Percentiles rank a stretch among this genome's conserved stretches.
phyloP scores from a whole-genome alignment of 2,888 invertebrate species.

The Patella ulyssiponensis region DNA sequence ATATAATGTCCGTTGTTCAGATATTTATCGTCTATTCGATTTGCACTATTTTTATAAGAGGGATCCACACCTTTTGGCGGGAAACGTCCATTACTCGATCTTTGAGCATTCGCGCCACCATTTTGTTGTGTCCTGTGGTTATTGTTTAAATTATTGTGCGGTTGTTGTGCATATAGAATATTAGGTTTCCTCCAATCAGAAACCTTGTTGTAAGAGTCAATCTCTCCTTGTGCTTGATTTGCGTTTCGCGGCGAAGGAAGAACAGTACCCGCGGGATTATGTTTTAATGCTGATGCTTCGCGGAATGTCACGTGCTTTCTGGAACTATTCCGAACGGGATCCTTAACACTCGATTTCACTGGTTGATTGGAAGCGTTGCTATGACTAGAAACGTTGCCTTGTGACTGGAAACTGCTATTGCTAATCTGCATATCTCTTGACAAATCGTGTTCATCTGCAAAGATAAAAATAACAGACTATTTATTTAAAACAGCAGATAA shows the following conservation, averaged over 20 bases:
- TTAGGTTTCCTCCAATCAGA: conserved; percentile 1
- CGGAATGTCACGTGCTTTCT: conserved; percentile 46
- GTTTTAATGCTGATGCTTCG: conserved; percentile 23
- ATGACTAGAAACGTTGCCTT: neutral
- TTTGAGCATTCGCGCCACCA: neutral
- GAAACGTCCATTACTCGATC: too few relatives aligned
- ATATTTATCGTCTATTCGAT: too few relatives aligned
- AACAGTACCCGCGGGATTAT: neutral
- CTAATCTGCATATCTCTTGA: neutral
- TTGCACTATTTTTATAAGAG: too few relatives aligned
- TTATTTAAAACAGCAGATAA: too few relatives aligned
- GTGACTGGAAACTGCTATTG: neutral
- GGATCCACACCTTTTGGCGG: too few relatives aligned
- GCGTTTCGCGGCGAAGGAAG: neutral
- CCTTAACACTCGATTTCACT: conserved; percentile 32
- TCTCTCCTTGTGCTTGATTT: neutral
- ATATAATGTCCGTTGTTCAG: neutral
- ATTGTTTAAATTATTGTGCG: conserved; percentile 3
- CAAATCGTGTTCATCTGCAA: neutral
- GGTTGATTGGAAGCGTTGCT: neutral
- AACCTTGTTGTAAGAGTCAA: neutral
- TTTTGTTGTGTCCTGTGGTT: neutral
- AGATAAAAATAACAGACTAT: neutral
- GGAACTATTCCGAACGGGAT: conserved; percentile 30
- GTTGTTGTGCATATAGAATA: neutral